Conservation (phyloP, 2,113 vertebrate genomes). For the Anoura caudifer region DNA sequence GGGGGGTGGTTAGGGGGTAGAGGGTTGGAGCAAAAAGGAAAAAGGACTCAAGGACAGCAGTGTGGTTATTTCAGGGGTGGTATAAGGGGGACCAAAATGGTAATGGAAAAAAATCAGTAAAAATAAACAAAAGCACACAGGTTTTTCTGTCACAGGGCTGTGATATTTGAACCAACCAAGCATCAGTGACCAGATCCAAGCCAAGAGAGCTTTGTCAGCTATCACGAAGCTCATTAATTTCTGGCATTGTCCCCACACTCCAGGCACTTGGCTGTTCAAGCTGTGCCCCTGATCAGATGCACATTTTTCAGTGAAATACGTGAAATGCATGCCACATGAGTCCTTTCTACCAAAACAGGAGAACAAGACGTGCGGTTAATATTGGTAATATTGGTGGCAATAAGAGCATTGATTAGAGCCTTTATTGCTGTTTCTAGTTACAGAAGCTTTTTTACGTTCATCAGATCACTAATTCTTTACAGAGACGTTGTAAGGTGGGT, state of each 20-base stretch:
- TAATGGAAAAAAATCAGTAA: too few species aligned
- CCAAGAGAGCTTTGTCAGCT: background rate
- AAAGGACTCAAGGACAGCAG: too few species aligned
- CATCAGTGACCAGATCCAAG: background rate
- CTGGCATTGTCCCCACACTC: background rate
- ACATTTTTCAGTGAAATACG: background rate
- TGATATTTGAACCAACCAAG: background rate
- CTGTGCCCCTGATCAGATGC: background rate
- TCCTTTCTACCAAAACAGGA: background rate
- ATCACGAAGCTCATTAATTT: background rate
- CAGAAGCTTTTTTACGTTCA: background rate
- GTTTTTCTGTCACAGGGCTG: background rate
- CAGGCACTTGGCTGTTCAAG: background rate
- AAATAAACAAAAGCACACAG: background rate
- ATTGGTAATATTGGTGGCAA: rapidly evolving
- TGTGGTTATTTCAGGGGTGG: too few species aligned
- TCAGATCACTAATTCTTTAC: background rate
- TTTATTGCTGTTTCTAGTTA: background rate
- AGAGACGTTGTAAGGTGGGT: background rate
- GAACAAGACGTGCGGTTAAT: too few species aligned
- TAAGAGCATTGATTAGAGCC: background rate
- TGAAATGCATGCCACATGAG: background rate
- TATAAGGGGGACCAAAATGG: too few species aligned
- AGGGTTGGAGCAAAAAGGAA: too few species aligned
- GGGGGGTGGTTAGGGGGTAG: too few species aligned